These are phyloP conservation scores for Actinernus sp. DNA, from an alignment of 92 coral and sea anemone genomes.

Conservation along the genomic window DNA sequence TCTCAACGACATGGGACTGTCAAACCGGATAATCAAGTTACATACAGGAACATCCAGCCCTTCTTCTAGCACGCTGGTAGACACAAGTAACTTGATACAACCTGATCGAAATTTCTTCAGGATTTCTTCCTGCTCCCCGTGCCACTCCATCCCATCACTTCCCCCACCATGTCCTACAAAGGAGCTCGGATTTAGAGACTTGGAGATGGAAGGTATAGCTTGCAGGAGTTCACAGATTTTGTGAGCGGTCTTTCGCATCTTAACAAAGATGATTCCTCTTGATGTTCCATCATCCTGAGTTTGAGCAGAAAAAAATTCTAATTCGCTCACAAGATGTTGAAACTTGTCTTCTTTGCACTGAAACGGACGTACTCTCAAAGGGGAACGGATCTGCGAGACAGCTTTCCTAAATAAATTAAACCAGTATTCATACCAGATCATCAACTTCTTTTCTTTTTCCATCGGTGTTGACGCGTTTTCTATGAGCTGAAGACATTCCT, in stretches of 20 bases:
- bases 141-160: slow-evolving; percentile 96
- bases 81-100: slow-evolving; percentile 79
- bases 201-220: slow-evolving; percentile 30
- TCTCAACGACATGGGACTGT: slow-evolving; percentile 80
- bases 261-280: slow-evolving; percentile 90
- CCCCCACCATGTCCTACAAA: slow-evolving; percentile 98
- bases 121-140: slow-evolving; percentile 86
- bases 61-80: slow-evolving; percentile 94
- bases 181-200: slow-evolving; percentile 75
- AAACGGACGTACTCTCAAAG: too few species aligned
- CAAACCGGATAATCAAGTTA: slow-evolving; percentile 93
- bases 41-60: slow-evolving; percentile 98
- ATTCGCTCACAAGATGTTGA: slow-evolving; percentile 57
- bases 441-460: slow-evolving; percentile 72
- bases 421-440: slow-evolving; percentile 13
- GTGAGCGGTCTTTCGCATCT: slow-evolving; percentile 89
- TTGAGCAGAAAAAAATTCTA: slow-evolving; percentile 47
- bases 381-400: slow-evolving; percentile 1
- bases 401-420: slow-evolving; percentile 19
- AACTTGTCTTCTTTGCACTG: slow-evolving; percentile 55
- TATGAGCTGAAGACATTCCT: slow-evolving; percentile 71
- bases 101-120: slow-evolving; percentile 91
- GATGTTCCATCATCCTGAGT: slow-evolving; percentile 57
- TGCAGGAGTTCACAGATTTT: slow-evolving; percentile 83
- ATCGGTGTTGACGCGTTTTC: slow-evolving; percentile 77